Base-by-base conservation (phyloP, 2,797 vertebrate species). In the Eulemur mongoz region DNA sequence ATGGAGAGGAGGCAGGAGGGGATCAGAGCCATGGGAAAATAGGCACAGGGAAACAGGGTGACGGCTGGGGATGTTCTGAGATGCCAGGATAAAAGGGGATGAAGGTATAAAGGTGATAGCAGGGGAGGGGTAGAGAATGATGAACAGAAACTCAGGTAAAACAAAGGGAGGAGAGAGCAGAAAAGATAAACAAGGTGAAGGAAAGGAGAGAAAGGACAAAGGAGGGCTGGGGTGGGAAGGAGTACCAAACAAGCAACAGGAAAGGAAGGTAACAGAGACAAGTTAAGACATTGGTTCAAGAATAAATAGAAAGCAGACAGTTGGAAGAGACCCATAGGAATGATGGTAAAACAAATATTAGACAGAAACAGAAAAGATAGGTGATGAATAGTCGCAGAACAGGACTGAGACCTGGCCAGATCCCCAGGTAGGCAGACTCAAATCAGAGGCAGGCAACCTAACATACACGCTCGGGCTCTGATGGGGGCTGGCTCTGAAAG, bases 1-100 rank as follows among this genome's bases (percentile, higher is more conserved):
- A 91, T 93, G 65, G 92, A 89, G 67, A 89, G 75, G 52, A 80
- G 43, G 85, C 6, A 7, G 80, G 50, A 96, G 52, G 25, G 75
- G 52, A 38, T 82, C 30, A 23, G 54, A 78, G 61, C 45, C 57
- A 17, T 4, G 45, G 78, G 81, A 83, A 88, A 84, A 65, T 27
- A 70, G 45, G 70, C 79, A 69, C n/a, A 67, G 61, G 72, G 65
- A 90, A 61, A 75, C 40, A 20, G 30, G n/a, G 25, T 50, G 52
- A 80, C 91, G 48, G 59, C 4, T n/a, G 75, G 79, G 54, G 23
- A 61, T 86, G 80, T 93, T 86, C 30, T 48, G 65, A 93, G 90
- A 76, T 45, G 45, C 69, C 78, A 75, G 48, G 84, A 65, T 23
- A 69, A 40, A 87, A 43, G 3, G 30, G 25, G 65, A 75, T 43